Percentiles rank a stretch among this genome's conserved stretches.
Conservation (phyloP, 2,113 vertebrate genomes). For the Aleadryas rufinucha region DNA sequence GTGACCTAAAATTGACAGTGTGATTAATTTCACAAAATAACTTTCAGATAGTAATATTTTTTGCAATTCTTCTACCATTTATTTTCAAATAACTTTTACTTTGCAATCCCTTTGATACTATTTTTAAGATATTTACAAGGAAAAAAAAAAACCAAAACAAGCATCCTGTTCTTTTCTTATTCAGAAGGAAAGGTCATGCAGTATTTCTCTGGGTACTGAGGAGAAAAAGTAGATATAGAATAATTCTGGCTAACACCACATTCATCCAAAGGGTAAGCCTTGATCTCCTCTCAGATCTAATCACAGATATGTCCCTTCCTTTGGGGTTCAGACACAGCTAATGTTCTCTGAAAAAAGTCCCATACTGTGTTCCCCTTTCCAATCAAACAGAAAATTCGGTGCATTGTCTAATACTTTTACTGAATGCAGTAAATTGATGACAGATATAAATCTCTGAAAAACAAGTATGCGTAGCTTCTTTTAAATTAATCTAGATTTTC, state of each 20-base stretch:
- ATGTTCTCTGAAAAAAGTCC: neutral
- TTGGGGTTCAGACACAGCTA: neutral
- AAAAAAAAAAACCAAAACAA: neutral
- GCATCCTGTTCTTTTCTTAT: neutral
- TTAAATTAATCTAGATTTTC: neutral
- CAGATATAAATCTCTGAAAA: neutral
- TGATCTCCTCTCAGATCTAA: neutral
- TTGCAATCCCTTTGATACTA: neutral
- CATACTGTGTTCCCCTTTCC: neutral
- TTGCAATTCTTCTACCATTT: neutral
- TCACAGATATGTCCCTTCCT: neutral
- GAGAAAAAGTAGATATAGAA: neutral
- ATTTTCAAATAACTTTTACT: neutral
- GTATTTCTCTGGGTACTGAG: neutral
- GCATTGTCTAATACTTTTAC: neutral
- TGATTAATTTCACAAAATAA: neutral
- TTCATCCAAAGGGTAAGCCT: neutral
- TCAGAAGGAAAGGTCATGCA: neutral
- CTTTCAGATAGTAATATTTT: neutral
- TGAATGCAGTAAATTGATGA: neutral
- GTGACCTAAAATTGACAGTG: neutral
- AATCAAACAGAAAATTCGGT: neutral
- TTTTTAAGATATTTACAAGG: neutral
- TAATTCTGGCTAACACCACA: neutral
- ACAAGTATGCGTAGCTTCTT: neutral